A percentile compares a stretch with the other conserved stretches of the same genome.
phyloP scores from a whole-genome alignment of 2,888 invertebrate species.

The Timandra comae region DNA sequence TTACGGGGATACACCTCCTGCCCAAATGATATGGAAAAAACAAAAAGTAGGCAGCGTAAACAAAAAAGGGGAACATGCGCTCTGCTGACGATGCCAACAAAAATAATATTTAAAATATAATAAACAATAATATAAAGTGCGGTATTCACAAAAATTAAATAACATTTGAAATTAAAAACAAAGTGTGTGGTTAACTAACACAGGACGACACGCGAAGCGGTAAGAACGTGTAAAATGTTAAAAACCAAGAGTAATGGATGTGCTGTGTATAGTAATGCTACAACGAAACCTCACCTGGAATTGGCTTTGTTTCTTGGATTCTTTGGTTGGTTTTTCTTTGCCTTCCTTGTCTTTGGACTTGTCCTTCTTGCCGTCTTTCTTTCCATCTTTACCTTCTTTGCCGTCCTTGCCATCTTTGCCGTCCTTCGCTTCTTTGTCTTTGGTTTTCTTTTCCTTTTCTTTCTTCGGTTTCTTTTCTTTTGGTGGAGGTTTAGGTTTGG shows the following conservation, averaged over 20 bases:
- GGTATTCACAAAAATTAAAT: slow-evolving; percentile 40
- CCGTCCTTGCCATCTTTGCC: slow-evolving; percentile 65
- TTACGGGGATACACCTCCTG: slow-evolving; percentile 88
- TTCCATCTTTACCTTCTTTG: slow-evolving; percentile 73
- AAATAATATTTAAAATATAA: slow-evolving; percentile 30
- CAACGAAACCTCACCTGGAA: slow-evolving; percentile 75
- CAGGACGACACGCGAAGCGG: slow-evolving; percentile 61
- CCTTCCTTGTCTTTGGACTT: slow-evolving; percentile 76
- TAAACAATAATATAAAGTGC: slow-evolving; percentile 38
- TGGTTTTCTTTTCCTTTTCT: slow-evolving; percentile 79
- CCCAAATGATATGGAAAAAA: slow-evolving; percentile 77
- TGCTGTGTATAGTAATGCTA: slow-evolving; percentile 47
- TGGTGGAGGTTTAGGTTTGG: slow-evolving; percentile 79
- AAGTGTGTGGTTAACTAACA: slow-evolving; percentile 56
- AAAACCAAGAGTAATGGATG: slow-evolving; percentile 63
- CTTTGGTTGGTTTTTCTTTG: slow-evolving; percentile 77
- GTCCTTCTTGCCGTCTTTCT: slow-evolving; percentile 77
- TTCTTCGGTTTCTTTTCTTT: slow-evolving; percentile 84
- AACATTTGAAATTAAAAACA: slow-evolving; percentile 39
- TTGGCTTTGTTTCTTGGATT: slow-evolving; percentile 79
- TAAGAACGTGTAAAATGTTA: slow-evolving; percentile 37
- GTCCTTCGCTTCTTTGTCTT: slow-evolving; percentile 78
- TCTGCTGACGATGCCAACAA: slow-evolving; percentile 49
- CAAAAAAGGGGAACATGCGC: slow-evolving; percentile 70
- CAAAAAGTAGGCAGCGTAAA: slow-evolving; percentile 75